Conservation (phyloP, 2,113 vertebrate species). For the Poecilia latipinna region DNA sequence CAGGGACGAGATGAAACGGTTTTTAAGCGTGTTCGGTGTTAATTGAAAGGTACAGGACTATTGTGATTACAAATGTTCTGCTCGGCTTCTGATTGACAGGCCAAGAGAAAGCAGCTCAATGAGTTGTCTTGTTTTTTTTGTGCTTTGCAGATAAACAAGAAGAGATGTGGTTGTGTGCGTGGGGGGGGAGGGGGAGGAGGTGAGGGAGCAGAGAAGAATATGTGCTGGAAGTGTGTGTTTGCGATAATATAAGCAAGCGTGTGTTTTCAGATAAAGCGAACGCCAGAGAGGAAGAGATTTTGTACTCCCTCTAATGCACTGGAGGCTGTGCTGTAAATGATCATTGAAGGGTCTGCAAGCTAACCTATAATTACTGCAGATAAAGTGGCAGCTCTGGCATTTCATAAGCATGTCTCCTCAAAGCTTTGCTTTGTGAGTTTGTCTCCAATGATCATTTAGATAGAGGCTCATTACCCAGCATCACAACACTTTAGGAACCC, state of each 20-base stretch:
- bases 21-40: constrained; percentile 86
- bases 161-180: constrained; percentile 36
- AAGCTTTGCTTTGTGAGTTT: constrained; percentile 99
- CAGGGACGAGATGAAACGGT: constrained; percentile 87
- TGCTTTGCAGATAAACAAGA: constrained; percentile 95
- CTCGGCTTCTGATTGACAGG: constrained; percentile 91
- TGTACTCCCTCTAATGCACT: constrained; percentile 97
- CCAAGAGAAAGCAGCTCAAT: constrained; percentile 86
- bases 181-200: constrained; percentile 24
- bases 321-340: constrained; percentile 98
- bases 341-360: constrained; percentile 99
- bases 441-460: constrained; percentile 99
- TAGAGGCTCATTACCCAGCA: constrained; percentile 99
- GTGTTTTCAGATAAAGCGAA: constrained; percentile 57
- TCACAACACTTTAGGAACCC: constrained; percentile 99
- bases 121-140: constrained; percentile 89
- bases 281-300: constrained; percentile 74
- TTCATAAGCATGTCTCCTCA: constrained; percentile 99
- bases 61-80: constrained; percentile 85
- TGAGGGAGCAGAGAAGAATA: constrained; percentile 75
- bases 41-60: constrained; percentile 91
- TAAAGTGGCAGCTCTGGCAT: constrained; percentile 99
- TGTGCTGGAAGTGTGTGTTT: constrained; percentile 84
- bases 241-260: constrained; percentile 39
- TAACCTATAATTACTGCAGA: constrained; percentile 99